Percentiles rank a stretch among this genome's conserved stretches.
Conservation (phyloP, 1,140 invertebrate species). For the Drosophila baimaii region DNA sequence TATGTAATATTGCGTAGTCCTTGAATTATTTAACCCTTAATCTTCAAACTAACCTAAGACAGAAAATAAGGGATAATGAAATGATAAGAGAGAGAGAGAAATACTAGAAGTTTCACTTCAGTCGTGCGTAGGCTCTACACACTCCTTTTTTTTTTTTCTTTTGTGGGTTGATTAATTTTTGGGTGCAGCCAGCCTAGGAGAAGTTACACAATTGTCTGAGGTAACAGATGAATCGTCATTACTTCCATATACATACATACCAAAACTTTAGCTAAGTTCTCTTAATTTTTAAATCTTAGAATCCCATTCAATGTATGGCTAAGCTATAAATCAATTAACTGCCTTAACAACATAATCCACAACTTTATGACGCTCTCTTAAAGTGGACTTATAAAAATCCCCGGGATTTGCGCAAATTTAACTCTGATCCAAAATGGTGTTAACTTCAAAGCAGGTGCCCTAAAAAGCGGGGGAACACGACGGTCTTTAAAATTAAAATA, state of each 20-base stretch:
- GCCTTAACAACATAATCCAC: conserved; percentile 14
- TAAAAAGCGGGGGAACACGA: conserved; percentile 16
- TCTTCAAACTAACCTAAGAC: too few species aligned
- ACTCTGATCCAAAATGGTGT: conserved; percentile 20
- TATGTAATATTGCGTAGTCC: too few species aligned
- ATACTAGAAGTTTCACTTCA: too few species aligned
- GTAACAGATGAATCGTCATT: not conserved
- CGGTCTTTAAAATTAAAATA: conserved; percentile 35
- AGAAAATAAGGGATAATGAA: too few species aligned
- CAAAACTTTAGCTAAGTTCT: not conserved
- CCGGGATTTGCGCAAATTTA: conserved; percentile 39
- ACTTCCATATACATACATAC: not conserved
- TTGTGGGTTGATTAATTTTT: conserved; percentile 33
- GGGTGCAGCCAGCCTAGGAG: conserved; percentile 26
- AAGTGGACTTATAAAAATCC: conserved; percentile 25
- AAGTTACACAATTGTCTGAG: conserved; percentile 28
- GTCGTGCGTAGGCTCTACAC: too few species aligned
- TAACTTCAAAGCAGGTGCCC: conserved; percentile 45
- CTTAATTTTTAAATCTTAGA: not conserved
- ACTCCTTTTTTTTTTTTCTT: conserved; percentile 26
- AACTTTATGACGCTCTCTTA: conserved; percentile 14
- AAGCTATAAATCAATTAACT: conserved; percentile 10
- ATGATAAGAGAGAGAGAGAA: too few species aligned
- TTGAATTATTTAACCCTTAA: too few species aligned
- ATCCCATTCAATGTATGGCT: not conserved